These are phyloP conservation scores for Trichogramma evanescens DNA, from an alignment of 2,888 invertebrate genomes.

Conservation along the genomic window DNA sequence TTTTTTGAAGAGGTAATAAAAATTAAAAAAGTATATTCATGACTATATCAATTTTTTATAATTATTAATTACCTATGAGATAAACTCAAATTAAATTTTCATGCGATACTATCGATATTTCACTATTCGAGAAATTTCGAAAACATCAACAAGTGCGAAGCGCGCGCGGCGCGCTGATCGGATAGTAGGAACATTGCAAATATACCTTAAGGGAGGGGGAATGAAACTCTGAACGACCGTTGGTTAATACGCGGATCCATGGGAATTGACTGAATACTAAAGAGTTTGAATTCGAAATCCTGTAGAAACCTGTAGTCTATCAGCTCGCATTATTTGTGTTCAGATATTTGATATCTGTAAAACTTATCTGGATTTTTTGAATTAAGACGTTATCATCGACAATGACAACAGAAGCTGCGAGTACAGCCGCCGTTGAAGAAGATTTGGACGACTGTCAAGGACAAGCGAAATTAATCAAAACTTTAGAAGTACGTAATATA, in stretches of 20 bases:
- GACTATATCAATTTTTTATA: too few relatives aligned
- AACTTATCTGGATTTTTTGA: too few relatives aligned
- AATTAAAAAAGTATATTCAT: too few relatives aligned
- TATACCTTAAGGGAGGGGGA: too few relatives aligned
- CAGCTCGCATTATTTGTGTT: not conserved
- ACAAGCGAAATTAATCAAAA: slow-evolving; percentile 36
- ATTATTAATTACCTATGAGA: too few relatives aligned
- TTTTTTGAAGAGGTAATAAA: too few relatives aligned
- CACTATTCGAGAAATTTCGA: too few relatives aligned
- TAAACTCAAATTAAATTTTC: too few relatives aligned
- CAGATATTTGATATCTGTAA: not conserved
- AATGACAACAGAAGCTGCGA: slow-evolving; percentile 30
- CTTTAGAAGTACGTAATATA: slow-evolving; percentile 32
- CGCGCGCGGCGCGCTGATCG: too few relatives aligned
- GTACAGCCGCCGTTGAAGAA: slow-evolving; percentile 32
- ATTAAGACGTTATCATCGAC: not conserved
- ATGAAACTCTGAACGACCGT: not conserved
- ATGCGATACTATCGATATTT: too few relatives aligned
- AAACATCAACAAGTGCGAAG: too few relatives aligned
- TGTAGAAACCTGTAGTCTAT: not conserved
- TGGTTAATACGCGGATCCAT: not conserved
- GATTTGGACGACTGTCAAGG: slow-evolving; percentile 32
- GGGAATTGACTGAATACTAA: not conserved
- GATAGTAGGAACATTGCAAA: too few relatives aligned
- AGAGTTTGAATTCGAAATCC: not conserved